phyloP scores from a whole-genome alignment of 2,888 invertebrate genomes.

The Metallyticus violacea region DNA sequence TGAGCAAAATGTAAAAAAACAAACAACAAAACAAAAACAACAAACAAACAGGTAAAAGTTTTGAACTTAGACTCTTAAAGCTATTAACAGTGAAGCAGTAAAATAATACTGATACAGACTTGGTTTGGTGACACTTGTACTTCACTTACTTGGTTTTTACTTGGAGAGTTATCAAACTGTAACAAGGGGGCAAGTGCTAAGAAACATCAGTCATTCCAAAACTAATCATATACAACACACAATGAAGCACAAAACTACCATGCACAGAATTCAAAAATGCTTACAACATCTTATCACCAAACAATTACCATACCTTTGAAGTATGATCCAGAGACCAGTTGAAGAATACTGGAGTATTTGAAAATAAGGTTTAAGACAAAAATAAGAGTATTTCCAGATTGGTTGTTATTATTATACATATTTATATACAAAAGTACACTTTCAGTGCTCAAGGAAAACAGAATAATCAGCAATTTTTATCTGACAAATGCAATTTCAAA shows the following conservation, averaged over 20 bases:
- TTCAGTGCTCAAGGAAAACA: not conserved
- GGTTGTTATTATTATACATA: not conserved
- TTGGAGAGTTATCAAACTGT: not conserved
- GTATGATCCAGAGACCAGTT: not conserved
- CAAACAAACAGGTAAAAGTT: no score
- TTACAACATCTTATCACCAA: not conserved
- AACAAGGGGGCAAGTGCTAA: not conserved
- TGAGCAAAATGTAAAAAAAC: no score
- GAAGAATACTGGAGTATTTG: not conserved
- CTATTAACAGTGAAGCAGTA: no score
- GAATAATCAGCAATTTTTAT: not conserved
- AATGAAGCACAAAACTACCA: not conserved
- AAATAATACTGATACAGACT: no score
- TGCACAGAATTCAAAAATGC: not conserved
- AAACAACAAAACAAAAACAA: no score
- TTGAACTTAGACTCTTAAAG: no score
- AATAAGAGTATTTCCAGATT: not conserved
- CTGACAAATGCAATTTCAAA: not conserved
- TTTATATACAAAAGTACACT: conserved; percentile 24
- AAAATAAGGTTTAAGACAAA: not conserved
- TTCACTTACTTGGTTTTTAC: no score
- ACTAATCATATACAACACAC: not conserved
- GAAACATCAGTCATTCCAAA: not conserved
- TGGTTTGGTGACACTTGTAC: no score
- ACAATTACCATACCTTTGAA: not conserved